Conservation (phyloP, 2,797 vertebrate genomes). For the Carcharodon carcharias region DNA sequence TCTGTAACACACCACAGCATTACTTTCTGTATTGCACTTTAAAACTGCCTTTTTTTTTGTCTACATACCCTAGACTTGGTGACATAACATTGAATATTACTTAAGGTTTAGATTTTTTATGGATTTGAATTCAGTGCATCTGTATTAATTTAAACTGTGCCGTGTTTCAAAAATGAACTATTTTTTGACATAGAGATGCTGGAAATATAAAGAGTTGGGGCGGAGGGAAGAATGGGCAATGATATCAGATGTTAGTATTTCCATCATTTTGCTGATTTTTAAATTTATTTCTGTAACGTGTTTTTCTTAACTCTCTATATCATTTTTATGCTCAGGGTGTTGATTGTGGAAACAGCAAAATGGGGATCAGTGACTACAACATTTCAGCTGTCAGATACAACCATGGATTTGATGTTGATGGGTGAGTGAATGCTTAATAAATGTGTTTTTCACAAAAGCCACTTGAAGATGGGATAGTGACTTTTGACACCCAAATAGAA, state of each 20-base stretch:
- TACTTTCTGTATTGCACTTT: background rate
- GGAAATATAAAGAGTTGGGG: background rate
- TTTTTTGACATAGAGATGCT: background rate
- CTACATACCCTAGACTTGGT: background rate
- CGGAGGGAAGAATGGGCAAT: background rate
- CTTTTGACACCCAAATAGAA: background rate
- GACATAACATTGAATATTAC: too few species aligned
- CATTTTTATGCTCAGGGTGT: background rate
- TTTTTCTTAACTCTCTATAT: background rate
- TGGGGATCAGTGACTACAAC: conserved; percentile 39
- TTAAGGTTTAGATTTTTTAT: background rate
- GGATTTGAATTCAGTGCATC: background rate
- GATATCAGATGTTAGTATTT: background rate
- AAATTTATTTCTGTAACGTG: background rate
- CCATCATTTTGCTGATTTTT: background rate
- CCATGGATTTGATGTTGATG: conserved; percentile 58
- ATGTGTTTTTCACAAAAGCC: background rate
- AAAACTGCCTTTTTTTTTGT: background rate
- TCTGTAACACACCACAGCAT: background rate
- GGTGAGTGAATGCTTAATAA: conserved; percentile 56
- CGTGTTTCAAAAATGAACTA: background rate
- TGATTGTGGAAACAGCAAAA: background rate
- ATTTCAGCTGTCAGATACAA: conserved; percentile 72
- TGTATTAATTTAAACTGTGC: background rate
- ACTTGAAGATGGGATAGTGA: background rate